These are phyloP conservation scores for Drosophila bifasciata DNA, from an alignment of 1,140 invertebrate genomes.

Conservation along the genomic window DNA sequence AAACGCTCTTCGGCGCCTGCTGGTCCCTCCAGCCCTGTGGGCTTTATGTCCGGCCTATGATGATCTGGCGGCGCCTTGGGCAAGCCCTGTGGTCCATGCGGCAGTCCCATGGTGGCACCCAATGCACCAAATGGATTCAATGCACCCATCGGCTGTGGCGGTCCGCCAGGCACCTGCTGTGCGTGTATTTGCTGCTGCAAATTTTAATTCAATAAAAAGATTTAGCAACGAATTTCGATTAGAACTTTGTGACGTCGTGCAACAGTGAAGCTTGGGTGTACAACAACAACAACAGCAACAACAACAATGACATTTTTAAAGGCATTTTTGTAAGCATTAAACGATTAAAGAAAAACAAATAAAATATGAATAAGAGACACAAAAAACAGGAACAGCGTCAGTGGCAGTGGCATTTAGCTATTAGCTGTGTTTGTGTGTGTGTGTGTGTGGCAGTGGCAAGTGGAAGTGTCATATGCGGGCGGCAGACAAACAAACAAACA, in stretches of 20 bases:
- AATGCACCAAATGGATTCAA: conserved; percentile 83
- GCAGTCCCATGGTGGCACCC: conserved; percentile 81
- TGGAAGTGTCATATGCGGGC: conserved; percentile 45
- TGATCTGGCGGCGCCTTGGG: conserved; percentile 83
- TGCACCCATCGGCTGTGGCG: conserved; percentile 83
- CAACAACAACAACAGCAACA: conserved; percentile 11
- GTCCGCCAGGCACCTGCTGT: conserved; percentile 84
- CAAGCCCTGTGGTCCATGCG: conserved; percentile 81
- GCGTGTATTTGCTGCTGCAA: conserved; percentile 85
- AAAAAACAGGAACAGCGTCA: conserved; percentile 43
- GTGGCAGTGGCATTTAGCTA: background rate
- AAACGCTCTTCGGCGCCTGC: conserved; percentile 82
- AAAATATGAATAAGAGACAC: conserved; percentile 43
- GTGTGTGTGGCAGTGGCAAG: conserved; percentile 29
- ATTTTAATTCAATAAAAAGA: conserved; percentile 11
- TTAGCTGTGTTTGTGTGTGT: conserved; percentile 22
- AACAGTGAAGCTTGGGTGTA: conserved; percentile 38
- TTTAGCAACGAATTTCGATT: conserved; percentile 11
- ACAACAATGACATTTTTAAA: conserved; percentile 38
- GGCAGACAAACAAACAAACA: conserved; percentile 60
- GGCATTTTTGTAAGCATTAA: conserved; percentile 34
- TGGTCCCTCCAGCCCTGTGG: conserved; percentile 80
- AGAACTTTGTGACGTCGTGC: conserved; percentile 29
- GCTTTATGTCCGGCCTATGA: conserved; percentile 83
- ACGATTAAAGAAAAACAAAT: conserved; percentile 10